Evolutionary conservation across 2,797 vertebrate genomes (phyloP).

Genomic region (Pseudochirops corinnae): DNA sequence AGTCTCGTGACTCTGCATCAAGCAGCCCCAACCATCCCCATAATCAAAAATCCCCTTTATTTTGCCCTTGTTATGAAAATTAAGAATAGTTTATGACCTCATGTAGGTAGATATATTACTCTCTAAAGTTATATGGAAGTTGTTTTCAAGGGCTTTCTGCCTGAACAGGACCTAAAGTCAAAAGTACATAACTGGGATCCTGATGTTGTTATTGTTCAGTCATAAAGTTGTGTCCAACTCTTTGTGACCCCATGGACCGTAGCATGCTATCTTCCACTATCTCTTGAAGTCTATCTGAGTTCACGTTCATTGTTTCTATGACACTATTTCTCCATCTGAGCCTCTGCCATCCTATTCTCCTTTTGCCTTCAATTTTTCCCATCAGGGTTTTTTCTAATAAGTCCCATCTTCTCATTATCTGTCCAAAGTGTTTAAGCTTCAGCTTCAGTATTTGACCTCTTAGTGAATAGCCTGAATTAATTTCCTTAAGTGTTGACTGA

Average conservation of each 20-base stretch:
- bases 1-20: background rate
- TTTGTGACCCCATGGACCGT: background rate
- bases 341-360: background rate
- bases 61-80: background rate
- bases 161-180: background rate
- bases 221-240: background rate
- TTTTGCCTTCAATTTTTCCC: background rate
- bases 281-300: too few species aligned
- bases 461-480: background rate
- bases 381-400: background rate
- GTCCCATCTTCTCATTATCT: background rate
- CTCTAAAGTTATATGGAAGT: background rate
- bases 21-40: background rate
- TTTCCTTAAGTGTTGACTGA: background rate
- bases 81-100: background rate
- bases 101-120: background rate
- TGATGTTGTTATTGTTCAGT: background rate
- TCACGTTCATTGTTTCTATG: background rate
- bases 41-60: background rate
- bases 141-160: background rate
- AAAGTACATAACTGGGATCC: background rate
- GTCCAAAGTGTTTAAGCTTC: background rate
- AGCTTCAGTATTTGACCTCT: background rate
- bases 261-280: background rate
- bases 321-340: background rate